A percentile compares a stretch with the other conserved stretches of the same genome.
phyloP scores from a whole-genome alignment of 2,888 invertebrate species.

The Drosophila atroscutellata region DNA sequence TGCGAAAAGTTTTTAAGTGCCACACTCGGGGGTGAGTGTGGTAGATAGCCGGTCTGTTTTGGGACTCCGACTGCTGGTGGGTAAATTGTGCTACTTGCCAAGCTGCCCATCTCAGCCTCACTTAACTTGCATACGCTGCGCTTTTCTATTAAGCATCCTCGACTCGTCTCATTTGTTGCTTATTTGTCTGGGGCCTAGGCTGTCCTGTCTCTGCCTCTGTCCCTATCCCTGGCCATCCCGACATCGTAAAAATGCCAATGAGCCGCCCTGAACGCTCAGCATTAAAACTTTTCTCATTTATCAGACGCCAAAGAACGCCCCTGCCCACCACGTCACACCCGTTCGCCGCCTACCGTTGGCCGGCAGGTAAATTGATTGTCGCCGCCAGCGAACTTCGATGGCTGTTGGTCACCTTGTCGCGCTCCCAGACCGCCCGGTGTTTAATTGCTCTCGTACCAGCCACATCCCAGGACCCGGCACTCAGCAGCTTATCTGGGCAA shows the following conservation, averaged over 20 bases:
- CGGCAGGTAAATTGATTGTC: conserved; percentile 75
- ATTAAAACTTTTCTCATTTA: conserved; percentile 79
- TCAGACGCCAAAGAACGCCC: conserved; percentile 52
- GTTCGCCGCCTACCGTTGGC: conserved; percentile 12
- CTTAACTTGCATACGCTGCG: conserved; percentile 67
- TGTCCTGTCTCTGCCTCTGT: conserved; percentile 3
- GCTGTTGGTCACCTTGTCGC: conserved; percentile 70
- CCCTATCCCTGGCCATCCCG: conserved; percentile 12
- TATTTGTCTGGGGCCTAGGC: conserved; percentile 64
- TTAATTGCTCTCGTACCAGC: conserved; percentile 63
- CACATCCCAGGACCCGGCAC: not conserved
- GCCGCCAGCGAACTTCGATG: conserved; percentile 68
- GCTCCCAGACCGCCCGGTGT: conserved; percentile 56
- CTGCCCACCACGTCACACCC: not conserved
- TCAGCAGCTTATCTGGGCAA: conserved; percentile 6
- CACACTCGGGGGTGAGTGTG: conserved; percentile 41
- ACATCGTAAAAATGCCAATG: conserved; percentile 78
- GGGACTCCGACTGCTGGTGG: not conserved
- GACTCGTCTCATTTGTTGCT: conserved; percentile 74
- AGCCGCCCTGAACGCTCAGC: conserved; percentile 71
- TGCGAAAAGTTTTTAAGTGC: conserved; percentile 75
- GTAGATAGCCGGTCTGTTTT: not conserved
- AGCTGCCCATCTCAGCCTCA: not conserved
- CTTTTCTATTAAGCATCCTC: conserved; percentile 73
- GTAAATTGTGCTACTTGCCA: conserved; percentile 2